phyloP scores from a whole-genome alignment of 2,797 vertebrate species.

The Manis pentadactyla region DNA sequence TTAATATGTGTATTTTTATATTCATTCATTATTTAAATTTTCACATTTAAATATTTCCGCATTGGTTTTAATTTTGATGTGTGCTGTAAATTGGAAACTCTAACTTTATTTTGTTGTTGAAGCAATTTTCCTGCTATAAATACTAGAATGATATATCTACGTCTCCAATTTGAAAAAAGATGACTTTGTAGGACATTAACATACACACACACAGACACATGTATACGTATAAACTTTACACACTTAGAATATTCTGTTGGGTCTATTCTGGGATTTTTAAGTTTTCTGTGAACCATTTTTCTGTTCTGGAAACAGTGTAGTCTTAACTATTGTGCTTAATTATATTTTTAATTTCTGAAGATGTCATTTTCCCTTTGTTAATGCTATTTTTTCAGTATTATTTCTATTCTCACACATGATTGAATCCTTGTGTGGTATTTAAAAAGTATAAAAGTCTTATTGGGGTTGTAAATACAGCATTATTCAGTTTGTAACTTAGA shows the following conservation, averaged over 20 bases:
- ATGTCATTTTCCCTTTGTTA: neutral
- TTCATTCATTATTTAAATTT: neutral
- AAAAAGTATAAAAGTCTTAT: neutral
- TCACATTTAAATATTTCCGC: neutral
- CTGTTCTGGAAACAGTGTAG: neutral
- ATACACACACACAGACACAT: neutral
- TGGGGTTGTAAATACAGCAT: neutral
- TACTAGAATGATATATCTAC: neutral
- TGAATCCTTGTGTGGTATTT: neutral
- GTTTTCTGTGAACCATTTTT: neutral
- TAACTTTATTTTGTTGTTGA: conserved; percentile 7
- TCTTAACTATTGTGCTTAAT: neutral
- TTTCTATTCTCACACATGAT: neutral
- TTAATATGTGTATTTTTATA: neutral
- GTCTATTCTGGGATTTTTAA: neutral
- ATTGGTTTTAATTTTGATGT: neutral
- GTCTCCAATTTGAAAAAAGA: neutral
- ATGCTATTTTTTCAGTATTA: neutral
- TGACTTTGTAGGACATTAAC: neutral
- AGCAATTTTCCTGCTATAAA: neutral
- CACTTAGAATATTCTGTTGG: neutral
- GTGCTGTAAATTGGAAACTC: neutral
- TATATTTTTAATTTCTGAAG: conserved; percentile 14
- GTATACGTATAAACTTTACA: neutral
- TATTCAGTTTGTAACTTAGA: neutral